phyloP scores from a whole-genome alignment of 64 coral and sea anemone genomes.

The Exaiptasia diaphana region DNA sequence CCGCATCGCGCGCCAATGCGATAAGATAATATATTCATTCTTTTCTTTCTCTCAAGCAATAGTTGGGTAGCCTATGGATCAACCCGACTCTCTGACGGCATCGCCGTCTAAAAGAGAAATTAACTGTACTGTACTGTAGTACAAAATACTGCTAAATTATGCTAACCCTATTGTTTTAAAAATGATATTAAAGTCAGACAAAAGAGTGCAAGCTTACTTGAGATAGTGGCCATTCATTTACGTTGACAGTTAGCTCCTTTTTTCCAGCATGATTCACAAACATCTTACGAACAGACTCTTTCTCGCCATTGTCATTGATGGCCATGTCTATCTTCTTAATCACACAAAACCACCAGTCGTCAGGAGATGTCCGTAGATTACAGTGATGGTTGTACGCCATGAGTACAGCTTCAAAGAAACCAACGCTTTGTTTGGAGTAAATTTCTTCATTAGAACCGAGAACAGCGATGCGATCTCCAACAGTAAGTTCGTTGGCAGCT shows the following conservation, averaged over 20 bases:
- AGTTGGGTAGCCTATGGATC: too few relatives aligned
- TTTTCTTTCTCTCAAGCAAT: too few relatives aligned
- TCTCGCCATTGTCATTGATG: conserved; percentile 32
- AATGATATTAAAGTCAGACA: too few relatives aligned
- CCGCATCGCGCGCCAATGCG: too few relatives aligned
- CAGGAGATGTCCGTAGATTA: conserved; percentile 56
- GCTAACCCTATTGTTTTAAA: too few relatives aligned
- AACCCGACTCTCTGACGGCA: too few relatives aligned
- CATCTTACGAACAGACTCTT: conserved; percentile 42
- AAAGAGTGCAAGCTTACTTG: too few relatives aligned
- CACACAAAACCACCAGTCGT: conserved; percentile 68
- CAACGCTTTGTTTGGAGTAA: conserved; percentile 1
- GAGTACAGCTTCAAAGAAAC: conserved; percentile 30
- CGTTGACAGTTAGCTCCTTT: conserved; percentile 4
- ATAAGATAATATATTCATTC: too few relatives aligned
- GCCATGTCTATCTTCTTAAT: conserved; percentile 21
- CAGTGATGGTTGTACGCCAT: conserved; percentile 63
- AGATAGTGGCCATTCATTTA: too few relatives aligned
- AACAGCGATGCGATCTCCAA: conserved; percentile 2
- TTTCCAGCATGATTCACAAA: conserved; percentile 64
- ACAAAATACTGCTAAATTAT: too few relatives aligned
- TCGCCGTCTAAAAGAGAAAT: neutral
- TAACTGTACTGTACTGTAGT: too few relatives aligned
- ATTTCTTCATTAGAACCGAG: conserved; percentile 40
- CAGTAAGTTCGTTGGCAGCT: too few relatives aligned